A percentile compares a stretch with the other conserved stretches of the same genome.
phyloP scores from a whole-genome alignment of 2,113 vertebrate species.

The Menidia beryllina region DNA sequence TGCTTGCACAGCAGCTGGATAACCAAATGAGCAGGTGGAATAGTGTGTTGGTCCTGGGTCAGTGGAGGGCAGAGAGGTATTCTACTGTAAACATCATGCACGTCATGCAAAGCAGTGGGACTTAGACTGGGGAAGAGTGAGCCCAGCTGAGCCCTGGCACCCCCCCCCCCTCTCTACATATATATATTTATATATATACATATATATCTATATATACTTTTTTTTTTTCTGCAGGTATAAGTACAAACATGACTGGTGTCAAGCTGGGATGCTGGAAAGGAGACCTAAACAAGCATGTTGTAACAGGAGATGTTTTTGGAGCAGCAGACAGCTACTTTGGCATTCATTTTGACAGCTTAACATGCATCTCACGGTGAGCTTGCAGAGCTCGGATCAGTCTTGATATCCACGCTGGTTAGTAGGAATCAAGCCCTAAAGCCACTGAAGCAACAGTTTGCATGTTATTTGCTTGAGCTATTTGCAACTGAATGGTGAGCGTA shows the following conservation, averaged over 20 bases:
- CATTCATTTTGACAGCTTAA: constrained; percentile 9
- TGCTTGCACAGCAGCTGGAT: constrained; percentile 45
- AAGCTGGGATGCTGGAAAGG: neutral
- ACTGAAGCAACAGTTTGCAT: constrained; percentile 59
- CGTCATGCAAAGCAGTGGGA: constrained; percentile 77
- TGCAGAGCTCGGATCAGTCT: neutral
- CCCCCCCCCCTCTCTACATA: constrained; percentile 18
- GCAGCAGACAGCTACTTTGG: neutral
- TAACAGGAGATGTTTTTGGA: neutral
- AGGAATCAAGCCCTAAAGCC: constrained; percentile 32
- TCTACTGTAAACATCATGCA: constrained; percentile 69
- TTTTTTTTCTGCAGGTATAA: too few species aligned
- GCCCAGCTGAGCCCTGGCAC: constrained; percentile 51
- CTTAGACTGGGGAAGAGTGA: constrained; percentile 52
- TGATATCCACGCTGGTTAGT: neutral
- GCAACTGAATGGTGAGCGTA: constrained; percentile 53
- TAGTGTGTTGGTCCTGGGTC: constrained; percentile 25
- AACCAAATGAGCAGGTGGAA: constrained; percentile 62
- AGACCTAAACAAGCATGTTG: neutral
- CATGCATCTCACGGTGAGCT: neutral
- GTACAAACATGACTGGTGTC: constrained; percentile 7
- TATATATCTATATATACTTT: too few species aligned
- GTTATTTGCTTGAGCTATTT: constrained; percentile 67
- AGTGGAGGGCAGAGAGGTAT: constrained; percentile 54
- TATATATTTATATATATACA: too few species aligned